These are phyloP conservation scores for Catocala fraxini DNA, from an alignment of 2,888 invertebrate species.

Conservation along the genomic window DNA sequence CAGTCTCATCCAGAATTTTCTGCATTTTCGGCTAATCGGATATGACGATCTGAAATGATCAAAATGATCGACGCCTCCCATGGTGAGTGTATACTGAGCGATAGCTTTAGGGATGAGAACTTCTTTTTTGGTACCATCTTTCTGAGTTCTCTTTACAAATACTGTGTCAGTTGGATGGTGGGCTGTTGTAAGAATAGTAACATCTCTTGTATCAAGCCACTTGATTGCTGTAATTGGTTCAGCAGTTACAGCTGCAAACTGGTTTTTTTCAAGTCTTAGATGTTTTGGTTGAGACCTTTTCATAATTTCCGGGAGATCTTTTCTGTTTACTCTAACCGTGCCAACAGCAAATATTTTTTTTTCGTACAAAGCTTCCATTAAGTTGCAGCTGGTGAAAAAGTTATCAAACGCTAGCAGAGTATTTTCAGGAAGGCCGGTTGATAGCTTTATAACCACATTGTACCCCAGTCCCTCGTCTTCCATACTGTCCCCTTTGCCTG, in stretches of 20 bases:
- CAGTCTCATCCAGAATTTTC: not conserved
- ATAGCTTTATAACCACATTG: not conserved
- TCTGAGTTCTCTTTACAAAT: not conserved
- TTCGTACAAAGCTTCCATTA: constrained; percentile 7
- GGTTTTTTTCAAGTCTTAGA: constrained; percentile 15
- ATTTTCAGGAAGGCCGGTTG: not conserved
- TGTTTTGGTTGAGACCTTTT: constrained; percentile 9
- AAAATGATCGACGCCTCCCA: not conserved
- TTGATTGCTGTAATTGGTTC: constrained; percentile 17
- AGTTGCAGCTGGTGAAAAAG: constrained; percentile 13
- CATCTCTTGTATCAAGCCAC: constrained; percentile 1
- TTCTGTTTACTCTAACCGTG: constrained; percentile 22
- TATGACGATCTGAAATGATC: not conserved
- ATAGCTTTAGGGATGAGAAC: not conserved
- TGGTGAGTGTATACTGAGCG: not conserved
- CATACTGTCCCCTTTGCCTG: no score
- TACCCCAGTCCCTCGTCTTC: not conserved
- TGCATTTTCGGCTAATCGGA: not conserved
- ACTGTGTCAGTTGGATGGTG: no score
- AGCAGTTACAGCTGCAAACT: constrained; percentile 21
- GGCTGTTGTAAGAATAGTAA: not conserved
- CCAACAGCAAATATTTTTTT: constrained; percentile 20
- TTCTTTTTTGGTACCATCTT: not conserved
- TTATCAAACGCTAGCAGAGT: not conserved
- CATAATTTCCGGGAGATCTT: constrained; percentile 16